These are phyloP conservation scores for Spheniscus mendiculus DNA, from an alignment of 2,113 vertebrate genomes.

Conservation along the genomic window DNA sequence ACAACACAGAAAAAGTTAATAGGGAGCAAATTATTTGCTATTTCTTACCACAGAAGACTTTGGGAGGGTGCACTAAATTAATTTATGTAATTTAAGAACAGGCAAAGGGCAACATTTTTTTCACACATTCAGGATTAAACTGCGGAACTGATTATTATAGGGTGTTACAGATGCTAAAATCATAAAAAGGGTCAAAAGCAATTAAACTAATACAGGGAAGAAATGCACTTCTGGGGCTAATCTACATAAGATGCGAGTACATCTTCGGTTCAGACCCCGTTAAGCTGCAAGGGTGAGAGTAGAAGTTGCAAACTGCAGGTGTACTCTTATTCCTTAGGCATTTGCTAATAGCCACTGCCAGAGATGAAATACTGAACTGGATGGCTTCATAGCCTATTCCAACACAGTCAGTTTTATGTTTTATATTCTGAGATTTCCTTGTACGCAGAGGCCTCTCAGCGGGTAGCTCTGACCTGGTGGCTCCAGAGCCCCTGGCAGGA, in stretches of 20 bases:
- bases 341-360: not conserved
- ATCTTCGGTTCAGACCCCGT: accelerated
- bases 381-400: not conserved
- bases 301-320: not conserved
- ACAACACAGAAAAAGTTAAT: not conserved
- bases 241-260: not conserved
- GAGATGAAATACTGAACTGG: not conserved
- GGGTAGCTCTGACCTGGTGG: accelerated
- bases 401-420: not conserved
- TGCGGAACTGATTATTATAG: not conserved
- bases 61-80: not conserved
- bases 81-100: constrained; percentile 11
- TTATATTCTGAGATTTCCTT: not conserved
- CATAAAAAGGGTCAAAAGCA: not conserved
- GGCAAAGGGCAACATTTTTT: not conserved
- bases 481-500: not conserved
- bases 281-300: not conserved
- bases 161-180: not conserved
- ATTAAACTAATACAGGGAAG: constrained; percentile 11
- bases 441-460: not conserved
- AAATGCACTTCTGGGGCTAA: not conserved
- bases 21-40: not conserved
- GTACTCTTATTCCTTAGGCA: not conserved
- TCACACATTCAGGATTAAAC: not conserved
- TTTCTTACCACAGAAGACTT: not conserved